Evolutionary conservation across 2,888 invertebrate genomes (phyloP).

Genomic region (Celastrina argiolus): DNA sequence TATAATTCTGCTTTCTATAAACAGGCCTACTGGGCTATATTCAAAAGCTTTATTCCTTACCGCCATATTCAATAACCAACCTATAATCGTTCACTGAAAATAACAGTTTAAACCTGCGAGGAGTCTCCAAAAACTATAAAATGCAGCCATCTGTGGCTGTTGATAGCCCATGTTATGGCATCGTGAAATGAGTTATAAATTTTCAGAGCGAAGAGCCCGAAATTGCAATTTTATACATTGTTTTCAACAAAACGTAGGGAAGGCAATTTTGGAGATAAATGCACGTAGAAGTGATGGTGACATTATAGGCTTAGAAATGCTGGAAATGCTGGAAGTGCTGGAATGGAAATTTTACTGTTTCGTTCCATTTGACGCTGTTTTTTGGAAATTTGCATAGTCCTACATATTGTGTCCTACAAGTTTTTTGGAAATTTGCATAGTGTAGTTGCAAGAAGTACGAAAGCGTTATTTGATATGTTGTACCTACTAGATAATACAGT

Average conservation of each 20-base stretch:
- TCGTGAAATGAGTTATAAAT: not conserved
- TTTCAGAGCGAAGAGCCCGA: not conserved
- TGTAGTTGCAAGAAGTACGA: no score
- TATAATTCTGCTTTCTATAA: no score
- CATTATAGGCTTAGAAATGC: constrained; percentile 26
- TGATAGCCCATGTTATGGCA: constrained; percentile 13
- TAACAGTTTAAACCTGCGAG: not conserved
- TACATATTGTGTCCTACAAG: no score
- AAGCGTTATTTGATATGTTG: no score
- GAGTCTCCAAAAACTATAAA: constrained; percentile 8
- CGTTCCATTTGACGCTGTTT: not conserved
- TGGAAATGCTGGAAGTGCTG: constrained; percentile 26
- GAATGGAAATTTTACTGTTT: constrained; percentile 25
- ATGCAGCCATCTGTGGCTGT: constrained; percentile 12
- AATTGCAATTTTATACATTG: constrained; percentile 27
- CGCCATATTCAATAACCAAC: no score
- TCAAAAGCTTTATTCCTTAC: no score
- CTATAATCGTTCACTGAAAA: not conserved
- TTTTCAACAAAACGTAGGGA: constrained; percentile 28
- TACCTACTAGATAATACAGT: no score
- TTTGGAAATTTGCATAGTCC: not conserved
- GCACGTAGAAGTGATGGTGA: constrained; percentile 33
- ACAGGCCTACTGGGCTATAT: no score
- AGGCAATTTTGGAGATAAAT: constrained; percentile 34
- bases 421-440: no score